phyloP scores from a whole-genome alignment of 1,140 invertebrate species.

The Brachionus rotundiformis region DNA sequence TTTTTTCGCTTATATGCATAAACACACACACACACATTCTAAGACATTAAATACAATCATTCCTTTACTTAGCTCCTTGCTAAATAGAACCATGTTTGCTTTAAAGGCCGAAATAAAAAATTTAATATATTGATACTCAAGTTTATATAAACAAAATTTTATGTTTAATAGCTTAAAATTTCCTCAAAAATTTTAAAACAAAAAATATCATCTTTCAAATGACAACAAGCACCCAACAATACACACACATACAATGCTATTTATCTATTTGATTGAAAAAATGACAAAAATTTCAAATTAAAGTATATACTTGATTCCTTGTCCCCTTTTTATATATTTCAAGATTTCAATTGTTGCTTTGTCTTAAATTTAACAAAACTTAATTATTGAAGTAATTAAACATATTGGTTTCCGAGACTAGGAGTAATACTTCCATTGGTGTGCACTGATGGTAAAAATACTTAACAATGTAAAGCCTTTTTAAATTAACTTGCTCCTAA shows the following conservation, averaged over 20 bases:
- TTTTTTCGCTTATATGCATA: background rate
- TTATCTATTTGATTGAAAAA: background rate
- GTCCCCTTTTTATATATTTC: conserved; percentile 9
- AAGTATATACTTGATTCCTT: background rate
- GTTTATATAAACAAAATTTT: conserved; percentile 7
- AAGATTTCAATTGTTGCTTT: background rate
- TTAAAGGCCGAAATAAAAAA: background rate
- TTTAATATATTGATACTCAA: background rate
- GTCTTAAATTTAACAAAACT: background rate
- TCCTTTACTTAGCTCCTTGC: background rate
- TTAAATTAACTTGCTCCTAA: background rate
- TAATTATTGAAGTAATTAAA: conserved; percentile 40
- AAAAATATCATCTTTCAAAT: background rate
- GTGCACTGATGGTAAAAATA: background rate
- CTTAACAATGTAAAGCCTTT: background rate
- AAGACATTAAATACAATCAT: conserved; percentile 27
- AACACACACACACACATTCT: conserved; percentile 18
- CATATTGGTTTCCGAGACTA: background rate
- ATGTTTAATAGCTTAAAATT: background rate
- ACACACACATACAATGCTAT: background rate
- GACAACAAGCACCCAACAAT: conserved; percentile 15
- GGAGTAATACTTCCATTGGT: background rate
- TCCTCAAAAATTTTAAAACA: background rate
- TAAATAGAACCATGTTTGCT: background rate
- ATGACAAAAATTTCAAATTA: conserved; percentile 16